Base-by-base conservation (phyloP, 2,888 invertebrate species). In the Caenorhabditis angaria region DNA sequence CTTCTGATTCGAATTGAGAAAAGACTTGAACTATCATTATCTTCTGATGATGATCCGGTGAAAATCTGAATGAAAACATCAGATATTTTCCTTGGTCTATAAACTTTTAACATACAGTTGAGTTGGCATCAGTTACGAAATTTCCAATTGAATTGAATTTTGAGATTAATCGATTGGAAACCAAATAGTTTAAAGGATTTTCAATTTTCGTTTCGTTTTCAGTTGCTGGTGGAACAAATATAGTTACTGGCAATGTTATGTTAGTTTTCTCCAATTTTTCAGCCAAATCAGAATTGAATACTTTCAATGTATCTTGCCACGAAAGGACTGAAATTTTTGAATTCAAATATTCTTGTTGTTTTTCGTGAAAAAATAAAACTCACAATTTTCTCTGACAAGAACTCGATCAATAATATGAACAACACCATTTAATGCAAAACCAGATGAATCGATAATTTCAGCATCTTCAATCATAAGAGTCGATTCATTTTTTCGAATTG, bases 321-420 rank as follows among this genome's bases (percentile, higher is more conserved):
- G 61, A 61, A 4, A 61, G 29, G n/a, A 28, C 61, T 61, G 35
- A n/a, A 61, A 57, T 10, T 12, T 48, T 48, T 48, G n/a, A 14
- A 48, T 14, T 10, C 10, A n/a, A n/a, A 20, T n/a, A 12, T 50
- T n/a, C 53, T 12, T 24, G 5, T 5, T 8, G 5, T 53, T 5
- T 10, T 24, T 25, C 8, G 4, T 25, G 3, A 10, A 8, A 22
- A 20, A 22, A 18, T 41, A n/a, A 48, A 18, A 24, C 61, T 41
- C 28, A 61, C 61, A 61, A 51, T 61, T 53, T 10, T 61, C 61
- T 0, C 61, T 50, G 12, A 61, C 4, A 18, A 53, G 24, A 25
- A 61, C 53, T 20, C 8, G 8, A 48, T 61, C 51, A 24, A 61
- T 61, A 18, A 61, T 41, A 25, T 61, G 61, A 29, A 61, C 35